Evolutionary conservation across 1,140 invertebrate species (phyloP).

Genomic region (Aphaenogaster rudis): DNA sequence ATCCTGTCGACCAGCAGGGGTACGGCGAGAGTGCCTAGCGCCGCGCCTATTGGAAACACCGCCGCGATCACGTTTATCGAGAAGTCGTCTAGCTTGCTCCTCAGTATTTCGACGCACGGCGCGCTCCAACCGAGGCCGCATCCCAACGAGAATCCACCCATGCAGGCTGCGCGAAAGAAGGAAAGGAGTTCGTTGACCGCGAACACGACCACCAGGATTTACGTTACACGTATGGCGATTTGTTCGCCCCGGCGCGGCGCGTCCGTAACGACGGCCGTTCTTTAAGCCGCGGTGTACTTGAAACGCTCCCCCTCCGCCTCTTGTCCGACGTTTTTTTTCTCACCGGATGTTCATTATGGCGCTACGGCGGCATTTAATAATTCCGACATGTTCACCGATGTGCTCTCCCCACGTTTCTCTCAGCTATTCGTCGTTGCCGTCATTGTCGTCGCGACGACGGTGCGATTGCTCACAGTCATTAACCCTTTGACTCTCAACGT

Average conservation of each 20-base stretch:
- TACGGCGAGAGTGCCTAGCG: constrained; percentile 84
- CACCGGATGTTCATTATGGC: constrained; percentile 45
- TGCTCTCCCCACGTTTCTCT: constrained; percentile 24
- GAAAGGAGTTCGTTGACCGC: constrained; percentile 40
- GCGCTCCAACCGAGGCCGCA: constrained; percentile 86
- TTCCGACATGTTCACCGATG: constrained; percentile 20
- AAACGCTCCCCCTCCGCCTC: background rate
- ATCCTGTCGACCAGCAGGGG: constrained; percentile 87
- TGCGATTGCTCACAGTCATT: constrained; percentile 39
- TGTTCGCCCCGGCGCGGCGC: constrained; percentile 25
- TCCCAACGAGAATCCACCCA: constrained; percentile 80
- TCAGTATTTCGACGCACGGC: constrained; percentile 83
- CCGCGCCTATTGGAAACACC: constrained; percentile 85
- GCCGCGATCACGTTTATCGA: constrained; percentile 86
- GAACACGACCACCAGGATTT: constrained; percentile 23
- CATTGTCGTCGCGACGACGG: constrained; percentile 28
- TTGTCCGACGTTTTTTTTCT: constrained; percentile 9
- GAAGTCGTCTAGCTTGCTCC: constrained; percentile 70
- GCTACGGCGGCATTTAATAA: constrained; percentile 31
- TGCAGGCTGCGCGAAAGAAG: constrained; percentile 66
- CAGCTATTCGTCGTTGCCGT: background rate
- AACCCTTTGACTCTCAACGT: constrained; percentile 15
- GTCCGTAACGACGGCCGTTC: constrained; percentile 28
- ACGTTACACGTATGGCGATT: constrained; percentile 22
- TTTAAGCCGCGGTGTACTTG: background rate